Evolutionary conservation across 2,888 invertebrate species (phyloP), one percentile per base, ranked within the genome.

Genomic region (Candidula unifasciata): DNA sequence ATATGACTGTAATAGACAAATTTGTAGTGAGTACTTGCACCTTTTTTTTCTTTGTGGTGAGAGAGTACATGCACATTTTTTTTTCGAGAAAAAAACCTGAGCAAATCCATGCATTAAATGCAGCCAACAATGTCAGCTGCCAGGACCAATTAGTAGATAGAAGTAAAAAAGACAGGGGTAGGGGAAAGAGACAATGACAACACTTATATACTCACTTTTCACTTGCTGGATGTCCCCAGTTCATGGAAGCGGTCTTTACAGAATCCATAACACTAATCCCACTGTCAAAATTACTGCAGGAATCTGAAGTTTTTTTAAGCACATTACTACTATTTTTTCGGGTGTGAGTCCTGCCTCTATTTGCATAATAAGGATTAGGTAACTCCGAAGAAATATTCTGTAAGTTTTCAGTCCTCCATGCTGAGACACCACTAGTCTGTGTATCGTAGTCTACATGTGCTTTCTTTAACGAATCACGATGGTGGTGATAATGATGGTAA

Each of bases 231-330:
- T 88, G 88, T 69, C 87, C 88, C 80, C 89, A 88, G 69, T 88
- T 88, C n/a, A 89, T 88, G 6, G 44, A 44, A 82, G 90, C 93
- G 95, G 94, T 90, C 94, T 94, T 88, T 92, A 92, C 84, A 91
- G 94, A 89, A 84, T 92, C 90, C 68, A 91, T 90, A 84, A 91
- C 89, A 88, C 93, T 93, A 60, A 93, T 92, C 80, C 94, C 93
- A 92, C 93, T 93, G 89, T 93, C 93, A 76, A 92, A 88, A 88
- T 92, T 91, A 88, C 92, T 92, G 86, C 90, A 90, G 44, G 91
- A 88, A 69, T 91, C 92, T 10, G 90, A 89, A 83, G 89, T 88
- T 86, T 90, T 91, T 35, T 90, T 88, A 84, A 87, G 33, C 10
- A 52, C 80, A 71, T 76, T 79, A 44, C 18, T 86, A 30, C 80